Evolutionary conservation across 2,113 vertebrate species (phyloP).

Genomic region (Pithys albifrons): DNA sequence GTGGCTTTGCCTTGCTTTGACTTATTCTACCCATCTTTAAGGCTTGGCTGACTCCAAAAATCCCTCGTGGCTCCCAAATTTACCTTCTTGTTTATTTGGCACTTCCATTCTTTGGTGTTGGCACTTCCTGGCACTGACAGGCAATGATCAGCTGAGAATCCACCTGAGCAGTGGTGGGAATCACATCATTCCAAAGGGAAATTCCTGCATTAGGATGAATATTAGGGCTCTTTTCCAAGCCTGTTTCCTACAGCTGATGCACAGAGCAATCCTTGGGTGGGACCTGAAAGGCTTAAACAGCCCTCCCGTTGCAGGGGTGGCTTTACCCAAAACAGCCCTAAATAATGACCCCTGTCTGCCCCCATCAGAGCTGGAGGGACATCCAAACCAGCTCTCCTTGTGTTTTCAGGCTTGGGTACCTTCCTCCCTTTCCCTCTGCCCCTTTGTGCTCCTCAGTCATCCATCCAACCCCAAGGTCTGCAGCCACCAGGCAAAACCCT

Average conservation of each 20-base stretch:
- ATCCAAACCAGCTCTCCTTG: neutral
- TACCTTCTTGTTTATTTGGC: neutral
- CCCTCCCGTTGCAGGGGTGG: neutral
- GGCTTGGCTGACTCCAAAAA: neutral
- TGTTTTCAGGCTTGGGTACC: neutral
- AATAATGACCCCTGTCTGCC: neutral
- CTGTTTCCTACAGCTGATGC: neutral
- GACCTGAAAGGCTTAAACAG: neutral
- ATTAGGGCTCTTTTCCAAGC: neutral
- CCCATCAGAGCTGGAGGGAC: neutral
- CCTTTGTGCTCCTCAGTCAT: neutral
- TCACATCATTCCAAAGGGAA: neutral
- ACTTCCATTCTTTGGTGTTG: neutral
- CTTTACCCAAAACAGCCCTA: neutral
- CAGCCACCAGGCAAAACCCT: conserved; percentile 32
- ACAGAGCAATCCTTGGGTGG: neutral
- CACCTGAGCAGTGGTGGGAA: neutral
- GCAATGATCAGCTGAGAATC: neutral
- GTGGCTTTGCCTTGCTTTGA: neutral
- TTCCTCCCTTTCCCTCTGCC: neutral
- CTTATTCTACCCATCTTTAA: neutral
- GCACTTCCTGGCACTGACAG: neutral
- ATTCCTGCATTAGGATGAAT: neutral
- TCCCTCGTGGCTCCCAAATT: neutral
- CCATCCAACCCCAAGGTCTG: neutral